Percentiles rank a stretch among this genome's conserved stretches.
These are phyloP conservation scores for Drosophila guanche DNA, from an alignment of 1,140 invertebrate species.

Conservation along the genomic window DNA sequence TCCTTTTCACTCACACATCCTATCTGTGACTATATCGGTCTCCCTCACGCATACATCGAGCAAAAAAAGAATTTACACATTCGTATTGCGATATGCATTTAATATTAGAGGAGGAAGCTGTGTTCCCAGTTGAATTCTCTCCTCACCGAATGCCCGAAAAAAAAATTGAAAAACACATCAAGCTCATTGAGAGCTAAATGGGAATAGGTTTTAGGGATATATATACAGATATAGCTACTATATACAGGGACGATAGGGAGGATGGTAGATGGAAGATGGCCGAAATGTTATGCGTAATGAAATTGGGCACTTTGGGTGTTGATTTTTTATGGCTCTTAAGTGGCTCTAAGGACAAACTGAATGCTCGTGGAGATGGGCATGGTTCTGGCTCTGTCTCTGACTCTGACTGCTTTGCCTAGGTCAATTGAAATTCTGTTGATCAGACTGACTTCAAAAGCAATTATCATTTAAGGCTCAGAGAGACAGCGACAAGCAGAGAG, in stretches of 20 bases:
- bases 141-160: constrained; percentile 21
- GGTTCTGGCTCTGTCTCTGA: too few relatives aligned
- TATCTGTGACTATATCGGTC: constrained; percentile 23
- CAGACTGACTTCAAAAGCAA: constrained; percentile 9
- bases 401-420: neutral
- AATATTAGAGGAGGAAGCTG: constrained; percentile 56
- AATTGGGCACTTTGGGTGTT: constrained; percentile 60
- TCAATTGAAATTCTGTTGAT: constrained; percentile 44
- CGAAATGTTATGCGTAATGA: constrained; percentile 69
- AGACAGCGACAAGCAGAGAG: too few relatives aligned
- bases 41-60: constrained; percentile 16
- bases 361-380: neutral
- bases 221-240: constrained; percentile 1
- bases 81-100: constrained; percentile 79
- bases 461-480: neutral
- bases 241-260: too few relatives aligned
- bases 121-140: constrained; percentile 26
- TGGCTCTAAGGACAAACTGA: constrained; percentile 29
- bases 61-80: constrained; percentile 70
- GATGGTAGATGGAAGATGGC: constrained; percentile 42
- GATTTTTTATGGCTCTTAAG: constrained; percentile 71
- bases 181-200: constrained; percentile 65
- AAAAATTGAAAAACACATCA: constrained; percentile 71
- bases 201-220: constrained; percentile 39
- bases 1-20: constrained; percentile 18